A percentile compares a stretch with the other conserved stretches of the same genome.
phyloP scores from a whole-genome alignment of 2,888 invertebrate genomes.

The Mimachlamys varia region DNA sequence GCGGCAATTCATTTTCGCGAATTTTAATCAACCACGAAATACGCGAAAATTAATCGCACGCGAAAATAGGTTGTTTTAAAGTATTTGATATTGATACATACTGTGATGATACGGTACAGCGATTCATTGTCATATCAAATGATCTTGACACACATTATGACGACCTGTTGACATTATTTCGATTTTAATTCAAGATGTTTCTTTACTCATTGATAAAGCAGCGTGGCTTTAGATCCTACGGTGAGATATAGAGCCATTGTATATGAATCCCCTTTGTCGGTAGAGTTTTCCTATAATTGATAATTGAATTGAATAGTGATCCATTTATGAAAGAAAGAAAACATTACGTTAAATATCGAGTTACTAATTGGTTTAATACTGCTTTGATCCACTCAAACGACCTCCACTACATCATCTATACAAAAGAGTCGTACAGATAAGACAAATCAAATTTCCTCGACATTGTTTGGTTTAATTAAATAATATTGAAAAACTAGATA shows the following conservation, averaged over 20 bases:
- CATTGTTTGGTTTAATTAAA: not conserved
- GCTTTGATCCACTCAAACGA: not conserved
- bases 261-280: not conserved
- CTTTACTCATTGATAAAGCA: not conserved
- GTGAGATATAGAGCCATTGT: not conserved
- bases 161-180: too few relatives aligned
- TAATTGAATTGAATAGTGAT: not conserved
- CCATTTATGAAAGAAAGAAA: not conserved
- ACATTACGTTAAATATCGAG: not conserved
- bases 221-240: not conserved
- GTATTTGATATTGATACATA: too few relatives aligned
- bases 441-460: not conserved
- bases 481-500: not conserved
- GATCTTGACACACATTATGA: too few relatives aligned
- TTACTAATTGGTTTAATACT: not conserved
- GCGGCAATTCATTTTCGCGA: too few relatives aligned
- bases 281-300: not conserved
- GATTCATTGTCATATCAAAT: too few relatives aligned
- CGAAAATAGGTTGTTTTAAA: too few relatives aligned
- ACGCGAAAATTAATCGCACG: too few relatives aligned
- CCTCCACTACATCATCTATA: not conserved
- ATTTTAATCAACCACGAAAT: too few relatives aligned
- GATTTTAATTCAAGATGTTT: not conserved
- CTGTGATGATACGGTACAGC: too few relatives aligned
- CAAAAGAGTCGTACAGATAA: not conserved